Conservation (phyloP, 2,797 vertebrate genomes). For the Smutsia temminckii region DNA sequence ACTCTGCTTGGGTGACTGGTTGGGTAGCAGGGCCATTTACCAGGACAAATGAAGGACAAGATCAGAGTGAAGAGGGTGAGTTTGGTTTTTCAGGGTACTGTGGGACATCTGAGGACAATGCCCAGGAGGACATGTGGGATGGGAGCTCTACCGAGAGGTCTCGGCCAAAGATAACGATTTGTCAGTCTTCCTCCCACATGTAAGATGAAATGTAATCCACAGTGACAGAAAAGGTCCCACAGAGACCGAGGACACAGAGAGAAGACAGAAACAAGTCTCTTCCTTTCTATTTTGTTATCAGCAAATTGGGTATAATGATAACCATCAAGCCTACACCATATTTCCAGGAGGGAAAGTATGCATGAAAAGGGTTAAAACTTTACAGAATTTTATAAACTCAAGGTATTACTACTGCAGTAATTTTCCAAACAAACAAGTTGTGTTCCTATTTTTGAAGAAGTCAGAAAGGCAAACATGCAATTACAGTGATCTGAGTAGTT, state of each 20-base stretch:
- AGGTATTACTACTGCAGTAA: neutral
- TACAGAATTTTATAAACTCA: conserved; percentile 24
- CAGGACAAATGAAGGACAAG: neutral
- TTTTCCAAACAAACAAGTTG: conserved; percentile 28
- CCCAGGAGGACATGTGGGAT: neutral
- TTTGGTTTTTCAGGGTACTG: neutral
- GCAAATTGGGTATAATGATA: neutral
- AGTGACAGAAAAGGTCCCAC: neutral
- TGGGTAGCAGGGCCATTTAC: neutral
- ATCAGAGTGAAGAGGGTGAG: neutral
- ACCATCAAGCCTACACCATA: neutral
- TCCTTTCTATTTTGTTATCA: neutral
- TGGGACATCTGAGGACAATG: neutral
- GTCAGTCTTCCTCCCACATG: neutral
- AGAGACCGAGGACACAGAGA: neutral
- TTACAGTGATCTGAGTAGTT: conserved; percentile 67
- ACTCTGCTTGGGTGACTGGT: neutral
- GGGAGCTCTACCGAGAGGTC: neutral
- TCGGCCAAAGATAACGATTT: neutral
- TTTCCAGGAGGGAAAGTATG: neutral
- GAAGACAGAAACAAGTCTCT: neutral
- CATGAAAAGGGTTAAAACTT: neutral
- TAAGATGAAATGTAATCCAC: neutral
- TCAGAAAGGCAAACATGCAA: conserved; percentile 62
- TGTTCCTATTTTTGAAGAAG: conserved; percentile 61